These are phyloP conservation scores for Tyto alba DNA, from an alignment of 2,113 vertebrate genomes.

Conservation along the genomic window DNA sequence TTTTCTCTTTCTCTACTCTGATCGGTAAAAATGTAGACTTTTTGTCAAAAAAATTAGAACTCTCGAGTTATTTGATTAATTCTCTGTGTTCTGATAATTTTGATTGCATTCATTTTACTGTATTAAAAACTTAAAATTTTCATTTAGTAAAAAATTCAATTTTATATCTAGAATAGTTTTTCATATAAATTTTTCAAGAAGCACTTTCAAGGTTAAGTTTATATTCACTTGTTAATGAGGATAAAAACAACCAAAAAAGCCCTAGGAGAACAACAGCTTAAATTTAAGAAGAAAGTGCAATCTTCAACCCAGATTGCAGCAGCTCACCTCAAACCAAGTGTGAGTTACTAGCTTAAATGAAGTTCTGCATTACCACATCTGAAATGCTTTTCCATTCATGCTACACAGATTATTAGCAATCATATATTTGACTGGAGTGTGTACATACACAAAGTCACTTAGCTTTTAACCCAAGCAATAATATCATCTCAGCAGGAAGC, in stretches of 20 bases:
- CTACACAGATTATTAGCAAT: neutral
- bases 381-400: neutral
- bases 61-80: neutral
- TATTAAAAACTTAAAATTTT: neutral
- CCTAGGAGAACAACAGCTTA: neutral
- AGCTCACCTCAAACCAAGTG: neutral
- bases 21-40: neutral
- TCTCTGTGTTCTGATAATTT: neutral
- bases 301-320: neutral
- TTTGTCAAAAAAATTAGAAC: neutral
- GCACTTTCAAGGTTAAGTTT: neutral
- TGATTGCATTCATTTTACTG: neutral
- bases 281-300: neutral
- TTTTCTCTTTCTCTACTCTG: neutral
- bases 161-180: neutral
- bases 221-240: neutral
- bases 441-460: conserved; percentile 16
- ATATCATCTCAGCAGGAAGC: conserved; percentile 29
- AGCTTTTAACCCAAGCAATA: conserved; percentile 47
- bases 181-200: neutral
- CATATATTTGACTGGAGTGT: conserved; percentile 3
- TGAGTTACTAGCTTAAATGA: neutral
- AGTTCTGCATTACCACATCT: neutral
- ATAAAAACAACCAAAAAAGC: neutral
- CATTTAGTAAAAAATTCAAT: neutral